Evolutionary conservation across 2,113 vertebrate genomes (phyloP).

Genomic region (Pionites leucogaster): DNA sequence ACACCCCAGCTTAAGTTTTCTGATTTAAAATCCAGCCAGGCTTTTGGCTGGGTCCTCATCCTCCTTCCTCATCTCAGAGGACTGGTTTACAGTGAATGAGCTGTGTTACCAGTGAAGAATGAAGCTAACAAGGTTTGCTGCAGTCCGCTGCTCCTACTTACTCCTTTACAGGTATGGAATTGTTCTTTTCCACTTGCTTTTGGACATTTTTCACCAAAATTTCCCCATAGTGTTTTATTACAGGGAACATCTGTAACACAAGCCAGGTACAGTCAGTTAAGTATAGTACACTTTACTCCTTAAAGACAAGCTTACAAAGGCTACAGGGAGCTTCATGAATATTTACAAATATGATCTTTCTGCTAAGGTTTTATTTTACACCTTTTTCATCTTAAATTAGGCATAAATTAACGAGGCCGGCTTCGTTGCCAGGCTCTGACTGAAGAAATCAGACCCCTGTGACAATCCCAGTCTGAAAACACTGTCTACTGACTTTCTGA

Average conservation of each 20-base stretch:
- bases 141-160: slow-evolving; percentile 63
- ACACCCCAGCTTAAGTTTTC: neutral
- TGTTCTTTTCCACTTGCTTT: slow-evolving; percentile 40
- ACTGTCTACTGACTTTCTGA: neutral
- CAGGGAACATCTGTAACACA: slow-evolving; percentile 81
- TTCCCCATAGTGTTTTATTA: slow-evolving; percentile 78
- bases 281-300: neutral
- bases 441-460: neutral
- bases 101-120: neutral
- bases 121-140: neutral
- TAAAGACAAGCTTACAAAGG: neutral
- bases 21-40: neutral
- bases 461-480: neutral
- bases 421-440: neutral
- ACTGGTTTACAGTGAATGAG: neutral
- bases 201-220: slow-evolving; percentile 69
- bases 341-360: neutral
- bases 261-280: neutral
- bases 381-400: neutral
- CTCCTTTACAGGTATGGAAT: slow-evolving; percentile 74
- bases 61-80: neutral
- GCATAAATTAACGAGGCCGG: neutral
- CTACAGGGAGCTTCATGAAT: neutral
- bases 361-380: neutral
- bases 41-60: neutral